Percentiles rank a stretch among this genome's conserved stretches.
phyloP scores from a whole-genome alignment of 2,113 vertebrate species.

The Ciconia maguari region DNA sequence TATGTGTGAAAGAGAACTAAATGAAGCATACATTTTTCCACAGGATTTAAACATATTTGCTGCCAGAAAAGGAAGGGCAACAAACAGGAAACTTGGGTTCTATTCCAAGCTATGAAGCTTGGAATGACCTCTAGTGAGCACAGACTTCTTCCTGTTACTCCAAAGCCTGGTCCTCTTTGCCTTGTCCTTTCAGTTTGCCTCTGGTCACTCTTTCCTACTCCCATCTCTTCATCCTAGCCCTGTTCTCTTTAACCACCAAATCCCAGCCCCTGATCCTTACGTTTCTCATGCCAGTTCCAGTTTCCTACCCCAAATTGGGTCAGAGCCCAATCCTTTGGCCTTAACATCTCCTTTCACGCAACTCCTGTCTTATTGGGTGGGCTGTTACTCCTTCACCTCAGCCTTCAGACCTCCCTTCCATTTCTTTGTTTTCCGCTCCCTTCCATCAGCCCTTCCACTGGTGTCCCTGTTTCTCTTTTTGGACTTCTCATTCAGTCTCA shows the following conservation, averaged over 20 bases:
- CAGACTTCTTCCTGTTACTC: neutral
- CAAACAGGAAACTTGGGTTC: neutral
- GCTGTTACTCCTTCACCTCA: neutral
- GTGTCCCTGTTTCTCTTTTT: neutral
- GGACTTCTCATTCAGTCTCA: neutral
- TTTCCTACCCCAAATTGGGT: neutral
- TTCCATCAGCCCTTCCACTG: neutral
- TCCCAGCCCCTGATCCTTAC: neutral
- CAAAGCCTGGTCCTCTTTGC: neutral
- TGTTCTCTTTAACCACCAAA: neutral
- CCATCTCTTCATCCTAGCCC: neutral
- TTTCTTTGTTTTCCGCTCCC: neutral
- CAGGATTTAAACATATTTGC: neutral
- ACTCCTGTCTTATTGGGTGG: neutral
- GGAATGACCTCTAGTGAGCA: neutral
- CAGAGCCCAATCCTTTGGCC: neutral
- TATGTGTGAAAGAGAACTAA: neutral
- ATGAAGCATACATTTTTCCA: neutral
- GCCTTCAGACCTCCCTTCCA: neutral
- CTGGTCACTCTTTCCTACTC: neutral
- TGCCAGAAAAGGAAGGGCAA: neutral
- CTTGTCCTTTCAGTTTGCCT: neutral
- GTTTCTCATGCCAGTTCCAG: neutral
- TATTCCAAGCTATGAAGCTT: neutral
- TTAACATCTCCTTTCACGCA: neutral